Base-by-base conservation (phyloP, 2,888 invertebrate species). In the Stomorhina lunata region DNA sequence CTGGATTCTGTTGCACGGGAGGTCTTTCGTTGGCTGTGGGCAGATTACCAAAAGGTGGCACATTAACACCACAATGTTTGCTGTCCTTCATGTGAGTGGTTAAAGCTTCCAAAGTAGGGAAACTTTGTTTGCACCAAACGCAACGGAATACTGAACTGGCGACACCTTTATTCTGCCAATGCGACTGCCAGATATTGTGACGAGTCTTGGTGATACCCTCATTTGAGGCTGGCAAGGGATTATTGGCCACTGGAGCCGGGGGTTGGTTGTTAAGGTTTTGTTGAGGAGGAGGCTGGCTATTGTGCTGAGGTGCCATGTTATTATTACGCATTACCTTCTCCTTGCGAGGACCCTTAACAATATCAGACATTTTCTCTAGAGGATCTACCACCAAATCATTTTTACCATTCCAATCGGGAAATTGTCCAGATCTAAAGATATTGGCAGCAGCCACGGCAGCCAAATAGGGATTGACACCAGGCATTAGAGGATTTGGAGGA, bases 81-180 rank as follows among this genome's bases (percentile, higher is more conserved):
- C 98, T 98, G 91, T 98, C 98, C 92, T 99, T 98, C 99, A 99
- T 99, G 92, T 99, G 99, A 32, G 97, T 95, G 10, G 98, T 98
- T 92, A 99, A 94, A 83, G 98, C 97, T 5, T 98, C 98, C 53
- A 99, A 92, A 20, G 98, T 97, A 75, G 97, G 96, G 90, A 99
- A 99, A 87, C 98, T 98, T 90, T 98, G 98, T 90, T 98, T 98
- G 91, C 99, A 99, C 96, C 98, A 98, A 48, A 99, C 99, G 91
- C 99, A 99, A 88, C 98, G 96, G 32, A 99, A 94, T 29, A 99
- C 99, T 88, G 98, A 98, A 90, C 97, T 96, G 37, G 98, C 98
- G 1, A 98, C 97, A 17, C 97, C 98, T 90, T 97, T 98, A 92
- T 96, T 98, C 85, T 98, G 93, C 99, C 99, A 99, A 90, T 99